Conservation (phyloP, 2,113 vertebrate species). For the Nansenia antarctica region DNA sequence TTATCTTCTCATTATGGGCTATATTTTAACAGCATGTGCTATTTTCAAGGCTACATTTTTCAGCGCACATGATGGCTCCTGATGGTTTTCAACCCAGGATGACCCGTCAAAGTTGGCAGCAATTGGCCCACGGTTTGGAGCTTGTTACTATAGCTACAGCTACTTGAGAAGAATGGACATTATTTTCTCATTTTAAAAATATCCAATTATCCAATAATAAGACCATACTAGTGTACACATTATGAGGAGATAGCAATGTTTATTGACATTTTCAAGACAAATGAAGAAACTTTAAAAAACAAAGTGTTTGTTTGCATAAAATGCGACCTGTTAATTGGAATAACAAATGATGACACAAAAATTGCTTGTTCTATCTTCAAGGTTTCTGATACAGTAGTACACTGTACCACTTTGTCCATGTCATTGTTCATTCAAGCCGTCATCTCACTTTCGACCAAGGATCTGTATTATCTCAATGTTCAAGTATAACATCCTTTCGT, state of each 20-base stretch:
- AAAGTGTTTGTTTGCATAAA: slow-evolving; percentile 42
- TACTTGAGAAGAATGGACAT: too few relatives aligned
- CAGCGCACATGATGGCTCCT: too few relatives aligned
- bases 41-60: too few relatives aligned
- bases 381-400: not conserved
- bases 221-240: not conserved
- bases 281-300: slow-evolving; percentile 37
- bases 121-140: too few relatives aligned
- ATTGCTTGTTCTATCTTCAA: not conserved
- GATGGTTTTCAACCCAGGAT: too few relatives aligned
- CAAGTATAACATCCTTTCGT: not conserved
- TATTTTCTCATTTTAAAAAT: too few relatives aligned
- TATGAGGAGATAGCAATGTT: not conserved
- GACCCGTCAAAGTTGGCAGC: too few relatives aligned
- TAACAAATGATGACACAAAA: not conserved
- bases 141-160: too few relatives aligned
- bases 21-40: too few relatives aligned
- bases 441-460: not conserved
- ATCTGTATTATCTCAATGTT: not conserved
- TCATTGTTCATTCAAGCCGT: not conserved
- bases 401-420: not conserved
- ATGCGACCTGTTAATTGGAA: slow-evolving; percentile 15
- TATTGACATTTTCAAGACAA: not conserved
- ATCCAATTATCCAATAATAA: too few relatives aligned
- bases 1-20: too few relatives aligned